Evolutionary conservation across 2,797 vertebrate species (phyloP), one percentile per base, ranked within the genome.

Genomic region (Protonibea diacanthus): DNA sequence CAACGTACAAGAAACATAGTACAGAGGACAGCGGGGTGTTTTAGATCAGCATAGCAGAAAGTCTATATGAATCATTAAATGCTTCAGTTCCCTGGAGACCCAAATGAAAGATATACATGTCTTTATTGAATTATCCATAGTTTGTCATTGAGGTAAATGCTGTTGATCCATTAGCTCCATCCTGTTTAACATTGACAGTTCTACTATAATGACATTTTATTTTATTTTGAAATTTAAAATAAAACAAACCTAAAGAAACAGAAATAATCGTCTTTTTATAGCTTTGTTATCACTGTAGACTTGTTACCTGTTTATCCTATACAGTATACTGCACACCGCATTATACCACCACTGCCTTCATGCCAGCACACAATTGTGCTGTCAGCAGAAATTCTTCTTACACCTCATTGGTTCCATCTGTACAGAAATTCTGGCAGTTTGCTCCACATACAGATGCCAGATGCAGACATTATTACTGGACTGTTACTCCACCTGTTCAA

Each of bases 351-450:
- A 6, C 52, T 63, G 71, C 61, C 56, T 58, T 69, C 71, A 44
- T 47, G 75, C 76, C 66, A 64, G 55, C 78, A 80, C 76, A 79
- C 57, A 51, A 78, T 74, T 70, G 79, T 88, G 67, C 78, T 70
- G 76, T 89, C 87, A 90, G 86, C 89, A 90, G 84, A 91, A 86
- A 83, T 29, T 33, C 71, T 55, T 72, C 82, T 74, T 74, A 60
- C 90, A 90, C 83, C 86, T 91, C 90, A 86, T 86, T 90, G 90
- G 88, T 79, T 86, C 89, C 91, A 89, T 93, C 91, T 93, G 91
- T 57, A 82, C 64, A 14, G 52, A 65, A 66, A 80, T 79, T 81
- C 81, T 67, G 82, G 80, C 87, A 74, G 86, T 92, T 91, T 90
- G 83, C 77, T 84, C 53, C 63, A 80, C 92, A 78, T 81, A 68